Base-by-base conservation (phyloP, 1,140 invertebrate species). In the Drosophila serrata region DNA sequence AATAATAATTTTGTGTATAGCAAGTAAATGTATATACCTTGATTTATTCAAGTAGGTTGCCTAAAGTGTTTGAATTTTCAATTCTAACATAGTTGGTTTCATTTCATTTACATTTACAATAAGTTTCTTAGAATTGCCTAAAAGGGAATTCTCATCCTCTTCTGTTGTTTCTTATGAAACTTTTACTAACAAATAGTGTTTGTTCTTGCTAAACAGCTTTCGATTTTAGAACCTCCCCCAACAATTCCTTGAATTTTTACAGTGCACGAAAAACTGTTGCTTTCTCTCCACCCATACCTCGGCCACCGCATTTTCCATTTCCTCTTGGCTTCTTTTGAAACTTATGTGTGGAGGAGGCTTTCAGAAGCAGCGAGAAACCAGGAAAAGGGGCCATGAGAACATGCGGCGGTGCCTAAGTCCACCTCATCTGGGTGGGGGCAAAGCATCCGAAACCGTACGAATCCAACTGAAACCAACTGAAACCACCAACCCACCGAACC, bases 361-460 rank as follows among this genome's bases (percentile, higher is more conserved):
- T 46, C 57, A 35, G n/a, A 42, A 35, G 64, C 35, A 84, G 5
- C 13, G 19, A 67, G 75, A 72, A 82, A 64, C 75, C 59, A 62
- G 61, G 79, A 58, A 74, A 19, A 5, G 31, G 49, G 73, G 75
- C 62, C 43, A 77, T 64, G 62, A 63, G 40, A 39, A 51, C 60
- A 58, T 40, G 49, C 49, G 46, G 22, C n/a, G 40, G 22, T 33
- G 55, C 53, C 53, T 58, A 75, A 75, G 72, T 75, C 72, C 35
- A 43, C 61, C 69, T 63, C 39, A 55, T 59, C 29, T 49, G 24
- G 19, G 31, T 40, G 8, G 15, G 37, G 57, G 37, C n/a, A 31
- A 63, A 33, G 56, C 61, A 65, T 27, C 67, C 24, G 33, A 61
- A 33, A 51, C 58, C 58, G 46, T 22, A 45, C 33, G 24, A 49